Percentiles rank a stretch among this genome's conserved stretches.
Conservation (phyloP, 2,113 vertebrate genomes). For the Hyaena hyaena region DNA sequence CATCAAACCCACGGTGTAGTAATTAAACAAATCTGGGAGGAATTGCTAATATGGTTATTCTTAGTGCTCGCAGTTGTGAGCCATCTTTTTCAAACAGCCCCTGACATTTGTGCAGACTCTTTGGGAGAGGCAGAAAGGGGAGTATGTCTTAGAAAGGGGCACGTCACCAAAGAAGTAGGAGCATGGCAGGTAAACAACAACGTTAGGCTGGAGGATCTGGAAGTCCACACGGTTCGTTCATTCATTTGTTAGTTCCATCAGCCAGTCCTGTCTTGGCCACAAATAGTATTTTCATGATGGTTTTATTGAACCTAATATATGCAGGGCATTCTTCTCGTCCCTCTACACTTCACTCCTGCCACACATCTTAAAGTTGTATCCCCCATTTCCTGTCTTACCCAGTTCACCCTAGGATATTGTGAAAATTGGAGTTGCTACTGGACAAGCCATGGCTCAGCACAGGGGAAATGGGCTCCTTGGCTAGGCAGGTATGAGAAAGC, state of each 20-base stretch:
- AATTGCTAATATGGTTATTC: slow-evolving; percentile 62
- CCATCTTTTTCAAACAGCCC: slow-evolving; percentile 24
- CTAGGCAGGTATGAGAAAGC: background rate
- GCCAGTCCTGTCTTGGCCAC: background rate
- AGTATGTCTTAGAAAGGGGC: background rate
- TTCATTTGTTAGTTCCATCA: background rate
- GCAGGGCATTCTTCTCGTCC: background rate
- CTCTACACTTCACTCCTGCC: background rate
- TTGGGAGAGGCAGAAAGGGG: background rate
- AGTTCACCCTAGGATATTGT: background rate
- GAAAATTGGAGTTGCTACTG: background rate
- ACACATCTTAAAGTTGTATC: background rate
- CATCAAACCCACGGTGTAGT: background rate
- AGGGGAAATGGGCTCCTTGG: background rate
- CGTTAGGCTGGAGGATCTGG: no score
- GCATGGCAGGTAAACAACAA: background rate
- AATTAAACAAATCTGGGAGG: slow-evolving; percentile 41
- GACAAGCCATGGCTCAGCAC: background rate
- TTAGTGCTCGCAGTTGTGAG: slow-evolving; percentile 30
- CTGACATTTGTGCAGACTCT: background rate
- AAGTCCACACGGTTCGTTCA: accelerated
- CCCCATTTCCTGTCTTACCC: background rate
- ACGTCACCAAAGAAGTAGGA: background rate
- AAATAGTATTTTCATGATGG: background rate
- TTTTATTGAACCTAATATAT: background rate